These are phyloP conservation scores for Drosophila cognata DNA, from an alignment of 2,888 invertebrate species.

Conservation along the genomic window DNA sequence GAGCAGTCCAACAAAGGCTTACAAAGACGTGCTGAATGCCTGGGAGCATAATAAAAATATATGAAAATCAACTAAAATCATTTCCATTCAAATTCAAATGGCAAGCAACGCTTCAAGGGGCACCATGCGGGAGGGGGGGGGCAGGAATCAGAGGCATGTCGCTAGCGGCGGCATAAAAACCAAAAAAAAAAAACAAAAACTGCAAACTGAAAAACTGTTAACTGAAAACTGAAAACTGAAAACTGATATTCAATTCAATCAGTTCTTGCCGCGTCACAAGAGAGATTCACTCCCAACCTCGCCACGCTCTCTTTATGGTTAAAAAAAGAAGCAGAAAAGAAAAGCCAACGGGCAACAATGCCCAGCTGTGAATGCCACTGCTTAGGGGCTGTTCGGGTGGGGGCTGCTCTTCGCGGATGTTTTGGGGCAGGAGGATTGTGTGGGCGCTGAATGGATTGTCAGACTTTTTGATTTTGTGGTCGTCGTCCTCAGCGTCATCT, in stretches of 20 bases:
- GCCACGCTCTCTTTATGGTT: not conserved
- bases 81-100: conserved; percentile 78
- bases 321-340: not conserved
- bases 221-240: conserved; percentile 77
- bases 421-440: not conserved
- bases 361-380: conserved; percentile 52
- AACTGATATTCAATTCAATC: conserved; percentile 79
- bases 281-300: not conserved
- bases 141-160: conserved; percentile 9
- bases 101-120: conserved; percentile 41
- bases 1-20: conserved; percentile 13
- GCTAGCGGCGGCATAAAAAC: conserved; percentile 18
- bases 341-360: conserved; percentile 48
- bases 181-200: not conserved
- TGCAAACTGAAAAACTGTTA: conserved; percentile 9
- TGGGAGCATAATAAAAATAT: conserved; percentile 65
- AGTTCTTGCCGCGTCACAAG: conserved; percentile 49
- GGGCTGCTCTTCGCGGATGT: not conserved
- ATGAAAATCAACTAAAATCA: conserved; percentile 79
- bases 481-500: conserved; percentile 7
- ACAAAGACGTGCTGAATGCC: conserved; percentile 41
- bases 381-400: not conserved
- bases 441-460: conserved; percentile 45
- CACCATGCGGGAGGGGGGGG: not conserved
- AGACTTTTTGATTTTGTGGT: conserved; percentile 64